Evolutionary conservation across 2,113 vertebrate genomes (phyloP).

Genomic region (Nycticebus coucang): DNA sequence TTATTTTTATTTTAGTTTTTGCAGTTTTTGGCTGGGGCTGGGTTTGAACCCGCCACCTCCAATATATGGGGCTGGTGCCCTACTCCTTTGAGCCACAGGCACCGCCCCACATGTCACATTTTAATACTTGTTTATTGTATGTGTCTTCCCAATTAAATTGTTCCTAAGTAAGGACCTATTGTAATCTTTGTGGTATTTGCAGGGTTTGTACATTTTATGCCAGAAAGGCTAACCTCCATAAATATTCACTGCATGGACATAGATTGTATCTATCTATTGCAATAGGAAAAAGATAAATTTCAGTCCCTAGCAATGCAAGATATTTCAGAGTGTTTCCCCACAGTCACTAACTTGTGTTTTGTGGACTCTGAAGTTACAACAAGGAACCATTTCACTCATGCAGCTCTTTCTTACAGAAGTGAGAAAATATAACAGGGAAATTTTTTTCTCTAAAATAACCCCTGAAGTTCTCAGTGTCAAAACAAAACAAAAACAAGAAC

Average conservation of each 20-base stretch:
- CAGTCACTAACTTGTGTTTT: neutral
- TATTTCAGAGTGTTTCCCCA: constrained; percentile 2
- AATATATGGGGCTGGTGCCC: too few relatives aligned
- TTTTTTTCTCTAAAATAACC: constrained; percentile 1
- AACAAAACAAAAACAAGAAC: neutral
- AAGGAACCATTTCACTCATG: neutral
- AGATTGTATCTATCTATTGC: neutral
- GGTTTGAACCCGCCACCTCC: too few relatives aligned
- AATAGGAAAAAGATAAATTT: neutral
- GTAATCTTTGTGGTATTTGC: neutral
- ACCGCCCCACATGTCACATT: neutral
- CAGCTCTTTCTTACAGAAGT: neutral
- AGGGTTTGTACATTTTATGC: neutral
- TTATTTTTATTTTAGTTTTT: too few relatives aligned
- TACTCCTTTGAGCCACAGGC: too few relatives aligned
- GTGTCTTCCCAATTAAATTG: constrained; percentile 37
- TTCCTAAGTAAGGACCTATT: neutral
- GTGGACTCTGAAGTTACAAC: neutral
- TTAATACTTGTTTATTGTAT: neutral
- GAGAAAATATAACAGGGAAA: neutral
- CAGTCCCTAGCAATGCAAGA: neutral
- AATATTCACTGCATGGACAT: neutral
- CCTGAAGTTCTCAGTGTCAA: constrained; percentile 27
- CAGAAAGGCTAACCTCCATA: neutral
- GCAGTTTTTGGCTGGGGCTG: too few relatives aligned